These are phyloP conservation scores for Peucedramus taeniatus DNA, from an alignment of 2,113 vertebrate genomes.

Conservation along the genomic window DNA sequence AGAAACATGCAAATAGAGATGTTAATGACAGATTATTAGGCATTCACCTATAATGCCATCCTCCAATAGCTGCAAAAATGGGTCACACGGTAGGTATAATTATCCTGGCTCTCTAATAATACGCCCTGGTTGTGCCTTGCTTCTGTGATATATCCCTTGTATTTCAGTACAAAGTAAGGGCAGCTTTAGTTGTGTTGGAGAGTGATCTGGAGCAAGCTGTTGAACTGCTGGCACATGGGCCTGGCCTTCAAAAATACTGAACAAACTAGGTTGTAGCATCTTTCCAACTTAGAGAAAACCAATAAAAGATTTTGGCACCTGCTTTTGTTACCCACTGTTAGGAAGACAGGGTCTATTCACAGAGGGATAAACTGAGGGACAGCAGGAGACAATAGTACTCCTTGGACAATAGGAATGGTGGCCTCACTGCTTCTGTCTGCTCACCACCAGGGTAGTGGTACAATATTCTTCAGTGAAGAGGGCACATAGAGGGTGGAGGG, in stretches of 20 bases:
- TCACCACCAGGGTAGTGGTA: not conserved
- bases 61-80: conserved; percentile 39
- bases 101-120: conserved; percentile 12
- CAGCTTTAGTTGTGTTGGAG: not conserved
- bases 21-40: conserved; percentile 40
- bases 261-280: not conserved
- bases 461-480: not conserved
- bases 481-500: fast-evolving
- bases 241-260: not conserved
- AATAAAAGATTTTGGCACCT: not conserved
- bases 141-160: not conserved
- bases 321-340: not conserved
- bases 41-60: not conserved
- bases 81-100: conserved; percentile 33
- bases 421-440: not conserved
- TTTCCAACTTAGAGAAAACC: not conserved
- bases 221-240: not conserved
- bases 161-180: not conserved
- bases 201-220: not conserved
- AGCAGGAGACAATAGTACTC: not conserved
- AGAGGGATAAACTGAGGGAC: not conserved
- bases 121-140: not conserved
- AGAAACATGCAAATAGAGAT: conserved; percentile 7
- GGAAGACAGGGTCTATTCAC: not conserved
- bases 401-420: not conserved